phyloP scores from a whole-genome alignment of 2,888 invertebrate species.

The Unio pictorum region DNA sequence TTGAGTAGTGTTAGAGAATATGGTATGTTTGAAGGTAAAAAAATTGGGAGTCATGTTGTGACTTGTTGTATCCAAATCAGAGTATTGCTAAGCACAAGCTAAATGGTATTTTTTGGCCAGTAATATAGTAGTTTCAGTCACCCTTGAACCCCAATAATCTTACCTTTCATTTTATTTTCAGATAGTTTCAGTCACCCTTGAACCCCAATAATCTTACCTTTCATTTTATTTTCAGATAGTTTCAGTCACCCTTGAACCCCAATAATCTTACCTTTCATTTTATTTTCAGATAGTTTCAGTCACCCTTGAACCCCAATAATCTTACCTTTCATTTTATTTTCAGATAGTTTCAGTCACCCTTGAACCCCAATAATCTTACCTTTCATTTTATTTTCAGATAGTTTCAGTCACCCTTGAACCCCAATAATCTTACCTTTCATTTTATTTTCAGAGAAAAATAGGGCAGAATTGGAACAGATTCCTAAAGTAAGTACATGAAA shows the following conservation, averaged over 20 bases:
- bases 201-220: background rate
- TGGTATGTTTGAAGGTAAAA: too few relatives aligned
- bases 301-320: background rate
- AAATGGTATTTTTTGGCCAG: too few relatives aligned
- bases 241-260: background rate
- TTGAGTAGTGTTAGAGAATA: too few relatives aligned
- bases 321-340: conserved; percentile 46
- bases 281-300: too few relatives aligned
- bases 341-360: conserved; percentile 63
- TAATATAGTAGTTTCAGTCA: background rate
- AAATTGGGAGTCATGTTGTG: too few relatives aligned
- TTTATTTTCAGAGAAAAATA: conserved; percentile 71
- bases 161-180: conserved; percentile 60
- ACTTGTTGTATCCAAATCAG: too few relatives aligned
- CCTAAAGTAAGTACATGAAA: conserved; percentile 75
- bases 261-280: conserved; percentile 15
- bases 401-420: background rate
- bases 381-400: conserved; percentile 70
- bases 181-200: conserved; percentile 53
- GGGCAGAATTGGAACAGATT: conserved; percentile 79
- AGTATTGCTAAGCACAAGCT: too few relatives aligned
- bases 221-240: conserved; percentile 70
- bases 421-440: conserved; percentile 7
- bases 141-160: background rate
- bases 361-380: background rate